These are phyloP conservation scores for Yponomeuta evonymella DNA, from an alignment of 2,888 invertebrate genomes.

Conservation along the genomic window DNA sequence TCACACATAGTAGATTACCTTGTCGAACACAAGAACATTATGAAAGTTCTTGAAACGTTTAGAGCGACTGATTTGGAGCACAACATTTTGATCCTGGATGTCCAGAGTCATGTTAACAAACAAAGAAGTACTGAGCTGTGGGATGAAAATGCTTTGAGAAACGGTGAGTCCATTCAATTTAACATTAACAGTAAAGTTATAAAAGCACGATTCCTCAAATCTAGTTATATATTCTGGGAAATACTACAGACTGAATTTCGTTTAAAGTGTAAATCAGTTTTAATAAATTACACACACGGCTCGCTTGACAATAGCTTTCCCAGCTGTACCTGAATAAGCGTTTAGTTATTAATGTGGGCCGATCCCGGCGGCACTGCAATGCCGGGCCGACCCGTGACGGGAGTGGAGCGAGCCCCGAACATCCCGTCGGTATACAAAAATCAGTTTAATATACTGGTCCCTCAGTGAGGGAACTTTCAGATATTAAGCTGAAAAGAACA, in stretches of 20 bases:
- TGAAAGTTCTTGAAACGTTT: conserved; percentile 30
- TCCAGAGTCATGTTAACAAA: conserved; percentile 32
- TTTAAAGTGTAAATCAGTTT: no score
- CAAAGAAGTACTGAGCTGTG: conserved; percentile 25
- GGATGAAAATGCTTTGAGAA: conserved; percentile 31
- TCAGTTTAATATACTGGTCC: conserved; percentile 18
- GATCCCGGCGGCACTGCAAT: conserved; percentile 18
- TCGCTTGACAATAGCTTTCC: no score
- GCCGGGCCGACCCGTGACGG: conserved; percentile 18
- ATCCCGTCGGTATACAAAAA: conserved; percentile 17
- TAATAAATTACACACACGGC: no score
- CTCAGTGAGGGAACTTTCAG: not conserved
- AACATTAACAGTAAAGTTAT: no score
- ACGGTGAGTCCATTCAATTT: conserved; percentile 19
- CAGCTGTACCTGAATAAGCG: no score
- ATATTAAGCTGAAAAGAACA: conserved; percentile 8
- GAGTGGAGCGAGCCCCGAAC: conserved; percentile 19
- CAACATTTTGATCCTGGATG: conserved; percentile 34
- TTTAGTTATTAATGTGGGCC: conserved; percentile 11
- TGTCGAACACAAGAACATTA: conserved; percentile 27
- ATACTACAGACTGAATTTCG: not conserved
- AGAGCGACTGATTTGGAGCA: conserved; percentile 27
- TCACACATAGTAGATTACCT: conserved; percentile 33
- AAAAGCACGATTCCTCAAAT: no score
- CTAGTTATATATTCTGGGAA: not conserved